Evolutionary conservation across 1,140 invertebrate species (phyloP), one percentile per base, ranked within the genome.

Genomic region (Pantala flavescens): DNA sequence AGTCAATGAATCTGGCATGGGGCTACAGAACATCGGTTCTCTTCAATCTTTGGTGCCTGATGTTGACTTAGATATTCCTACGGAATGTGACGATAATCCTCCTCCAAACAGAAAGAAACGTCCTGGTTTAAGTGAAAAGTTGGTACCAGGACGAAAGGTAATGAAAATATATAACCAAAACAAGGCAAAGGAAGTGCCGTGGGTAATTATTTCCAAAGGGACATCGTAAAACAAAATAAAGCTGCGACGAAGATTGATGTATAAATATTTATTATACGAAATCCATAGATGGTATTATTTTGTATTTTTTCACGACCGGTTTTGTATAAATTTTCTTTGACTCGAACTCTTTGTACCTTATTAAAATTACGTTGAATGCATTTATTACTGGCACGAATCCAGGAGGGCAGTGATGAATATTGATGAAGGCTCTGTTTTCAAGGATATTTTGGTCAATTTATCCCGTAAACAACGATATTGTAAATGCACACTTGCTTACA

Each of bases 131-230:
- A 87, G 88, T 16, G 88, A 93, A 79, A 86, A 84, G n/a, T 80
- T 97, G 23, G 83, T 92, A 28, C 94, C 94, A 49, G 89, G 93
- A 10, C 93, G 96, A 80, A 93, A 91, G 84, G 91, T 94, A 10
- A 87, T 95, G 80, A 92, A 93, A 82, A 86, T 90, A 81, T 93
- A 93, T 79, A 88, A 88, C 80, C 82, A 84, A 73, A 86, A 88
- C 78, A 84, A 87, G 80, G 79, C 82, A 49, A 84, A 85, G 77
- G 82, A 87, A 77, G 79, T 81, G 74, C 83, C 84, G 12, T 82
- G 84, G 84, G 70, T 78, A 71, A 76, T 77, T 73, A 78, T 75
- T 36, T 76, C 75, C n/a, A 75, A 77, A 76, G 71, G 36, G 74
- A 75, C 28, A 24, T 73, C 24, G 23, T 74, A 23, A 70, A 71